phyloP scores from a whole-genome alignment of 2,113 vertebrate species.

The Plotosus lineatus region DNA sequence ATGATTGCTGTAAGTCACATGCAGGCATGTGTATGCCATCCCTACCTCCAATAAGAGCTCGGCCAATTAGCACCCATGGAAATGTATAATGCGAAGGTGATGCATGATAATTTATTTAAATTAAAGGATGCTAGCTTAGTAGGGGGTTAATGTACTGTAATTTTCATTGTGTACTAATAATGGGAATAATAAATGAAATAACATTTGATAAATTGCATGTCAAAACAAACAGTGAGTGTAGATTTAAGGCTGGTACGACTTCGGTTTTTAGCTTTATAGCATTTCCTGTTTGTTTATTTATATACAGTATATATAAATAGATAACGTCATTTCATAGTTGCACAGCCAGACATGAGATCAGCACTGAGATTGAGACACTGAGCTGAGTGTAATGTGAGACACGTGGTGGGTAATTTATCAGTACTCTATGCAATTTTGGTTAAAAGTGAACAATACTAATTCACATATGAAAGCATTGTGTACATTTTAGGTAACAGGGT shows the following conservation, averaged over 20 bases:
- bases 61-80: not conserved
- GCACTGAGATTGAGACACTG: not conserved
- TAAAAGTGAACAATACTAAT: not conserved
- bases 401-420: not conserved
- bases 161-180: not conserved
- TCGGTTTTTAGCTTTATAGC: not conserved
- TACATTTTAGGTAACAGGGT: too few relatives aligned
- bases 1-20: too few relatives aligned
- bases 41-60: too few relatives aligned
- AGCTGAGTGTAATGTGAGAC: not conserved
- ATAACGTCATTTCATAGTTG: not conserved
- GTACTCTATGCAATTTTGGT: not conserved
- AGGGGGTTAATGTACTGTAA: not conserved
- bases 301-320: too few relatives aligned
- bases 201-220: not conserved
- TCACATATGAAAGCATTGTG: not conserved
- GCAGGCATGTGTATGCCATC: too few relatives aligned
- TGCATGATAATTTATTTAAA: not conserved
- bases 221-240: not conserved
- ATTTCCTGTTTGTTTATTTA: not conserved
- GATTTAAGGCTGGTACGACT: not conserved
- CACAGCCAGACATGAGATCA: not conserved
- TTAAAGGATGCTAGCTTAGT: not conserved
- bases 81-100: not conserved
- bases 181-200: not conserved